Conservation (phyloP, 2,797 vertebrate species). For the Epinephelus malabaricus region DNA sequence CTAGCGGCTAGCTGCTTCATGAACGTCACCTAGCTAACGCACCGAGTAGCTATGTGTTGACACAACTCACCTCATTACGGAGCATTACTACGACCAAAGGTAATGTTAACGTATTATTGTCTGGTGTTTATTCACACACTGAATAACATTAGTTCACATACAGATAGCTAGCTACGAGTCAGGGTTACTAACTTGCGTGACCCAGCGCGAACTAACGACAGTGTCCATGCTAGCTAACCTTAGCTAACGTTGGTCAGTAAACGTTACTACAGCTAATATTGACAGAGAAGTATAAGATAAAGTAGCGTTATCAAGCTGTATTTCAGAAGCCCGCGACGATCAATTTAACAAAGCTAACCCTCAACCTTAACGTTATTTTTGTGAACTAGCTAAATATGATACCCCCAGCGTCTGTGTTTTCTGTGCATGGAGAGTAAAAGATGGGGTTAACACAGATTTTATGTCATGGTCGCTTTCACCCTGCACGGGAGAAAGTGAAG, state of each 20-base stretch:
- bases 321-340: neutral
- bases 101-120: conserved; percentile 55
- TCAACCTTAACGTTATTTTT: too few relatives aligned
- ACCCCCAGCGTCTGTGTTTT: neutral
- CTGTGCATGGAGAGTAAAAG: neutral
- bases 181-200: neutral
- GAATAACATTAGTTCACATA: neutral
- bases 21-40: neutral
- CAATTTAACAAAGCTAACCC: accelerated
- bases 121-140: neutral
- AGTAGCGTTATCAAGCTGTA: neutral
- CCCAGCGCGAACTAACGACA: neutral
- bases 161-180: neutral
- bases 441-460: conserved; percentile 28
- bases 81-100: conserved; percentile 53
- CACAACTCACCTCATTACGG: conserved; percentile 29
- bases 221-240: conserved; percentile 46
- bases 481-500: conserved; percentile 52
- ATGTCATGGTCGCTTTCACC: neutral
- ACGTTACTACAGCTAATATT: conserved; percentile 6
- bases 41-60: conserved; percentile 43
- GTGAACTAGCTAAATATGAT: too few relatives aligned
- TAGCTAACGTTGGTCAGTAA: conserved; percentile 52
- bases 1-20: neutral
- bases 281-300: neutral